These are phyloP conservation scores for Euphydryas editha DNA, from an alignment of 2,888 invertebrate species.

Conservation along the genomic window DNA sequence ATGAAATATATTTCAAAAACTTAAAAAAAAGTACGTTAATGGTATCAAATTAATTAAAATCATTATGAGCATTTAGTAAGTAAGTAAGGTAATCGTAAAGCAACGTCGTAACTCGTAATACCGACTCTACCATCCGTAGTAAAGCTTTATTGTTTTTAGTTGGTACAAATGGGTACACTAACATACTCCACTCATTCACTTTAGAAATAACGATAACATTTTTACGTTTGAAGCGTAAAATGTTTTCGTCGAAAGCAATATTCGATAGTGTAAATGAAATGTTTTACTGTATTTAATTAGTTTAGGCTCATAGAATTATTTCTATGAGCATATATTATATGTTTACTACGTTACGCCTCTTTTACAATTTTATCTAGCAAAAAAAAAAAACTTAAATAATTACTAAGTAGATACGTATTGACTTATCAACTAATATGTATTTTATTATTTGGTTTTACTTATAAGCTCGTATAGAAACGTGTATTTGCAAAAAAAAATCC, in stretches of 20 bases:
- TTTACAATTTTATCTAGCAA: not conserved
- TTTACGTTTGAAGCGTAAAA: not conserved
- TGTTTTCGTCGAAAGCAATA: conserved; percentile 18
- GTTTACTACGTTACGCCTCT: not conserved
- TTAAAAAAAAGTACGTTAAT: no score
- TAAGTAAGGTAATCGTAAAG: no score
- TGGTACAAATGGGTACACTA: not conserved
- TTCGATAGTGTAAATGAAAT: not conserved
- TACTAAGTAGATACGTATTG: not conserved
- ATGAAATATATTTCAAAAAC: no score
- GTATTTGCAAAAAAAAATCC: no score
- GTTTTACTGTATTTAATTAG: conserved; percentile 21
- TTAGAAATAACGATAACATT: not conserved
- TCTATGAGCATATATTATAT: no score
- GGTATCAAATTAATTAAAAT: no score
- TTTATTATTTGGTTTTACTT: not conserved
- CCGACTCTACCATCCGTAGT: no score
- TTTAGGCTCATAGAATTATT: conserved; percentile 18
- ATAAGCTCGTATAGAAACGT: not conserved
- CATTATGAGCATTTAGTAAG: no score
- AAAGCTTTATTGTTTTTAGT: no score
- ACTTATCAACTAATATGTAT: not conserved
- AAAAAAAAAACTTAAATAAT: not conserved
- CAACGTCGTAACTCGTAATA: no score
- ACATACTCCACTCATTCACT: not conserved